These are phyloP conservation scores for Cotesia glomerata DNA, from an alignment of 1,140 invertebrate genomes.

Conservation along the genomic window DNA sequence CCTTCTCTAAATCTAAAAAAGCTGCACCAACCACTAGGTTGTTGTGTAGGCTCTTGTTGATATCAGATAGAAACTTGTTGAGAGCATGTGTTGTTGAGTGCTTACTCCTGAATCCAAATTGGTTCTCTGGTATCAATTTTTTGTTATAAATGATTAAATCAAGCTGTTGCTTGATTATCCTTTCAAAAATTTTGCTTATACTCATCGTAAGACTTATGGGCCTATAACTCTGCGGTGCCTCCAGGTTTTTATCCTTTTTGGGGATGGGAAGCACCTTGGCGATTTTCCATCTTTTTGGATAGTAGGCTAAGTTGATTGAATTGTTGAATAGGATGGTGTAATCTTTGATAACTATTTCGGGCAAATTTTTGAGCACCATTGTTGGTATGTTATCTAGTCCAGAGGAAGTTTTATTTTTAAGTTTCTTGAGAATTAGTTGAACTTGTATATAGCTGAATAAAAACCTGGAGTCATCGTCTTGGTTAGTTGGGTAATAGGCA, in stretches of 20 bases:
- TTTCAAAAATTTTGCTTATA: slow-evolving; percentile 20
- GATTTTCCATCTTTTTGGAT: not conserved
- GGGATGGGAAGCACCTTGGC: not conserved
- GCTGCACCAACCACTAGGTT: slow-evolving; percentile 6
- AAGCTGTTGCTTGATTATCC: not conserved
- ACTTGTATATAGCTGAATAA: not conserved
- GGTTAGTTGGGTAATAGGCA: not conserved
- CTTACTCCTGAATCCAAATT: not conserved
- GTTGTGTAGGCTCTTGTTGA: not conserved
- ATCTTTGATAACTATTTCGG: not conserved
- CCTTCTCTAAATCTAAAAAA: slow-evolving; percentile 11
- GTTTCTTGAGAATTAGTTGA: not conserved
- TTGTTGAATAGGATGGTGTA: not conserved
- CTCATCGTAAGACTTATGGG: too few relatives aligned
- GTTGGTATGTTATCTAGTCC: slow-evolving; percentile 3
- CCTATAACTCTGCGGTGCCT: not conserved
- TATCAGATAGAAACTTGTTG: slow-evolving; percentile 19
- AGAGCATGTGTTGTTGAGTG: not conserved
- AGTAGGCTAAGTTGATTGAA: not conserved
- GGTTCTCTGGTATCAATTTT: slow-evolving; percentile 4
- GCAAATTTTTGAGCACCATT: not conserved
- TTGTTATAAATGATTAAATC: not conserved
- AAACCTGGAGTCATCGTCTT: not conserved
- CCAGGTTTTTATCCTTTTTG: not conserved
- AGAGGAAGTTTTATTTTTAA: slow-evolving; percentile 18